A percentile compares a stretch with the other conserved stretches of the same genome.
Conservation (phyloP, 2,888 invertebrate genomes). For the Machimus atricapillus region DNA sequence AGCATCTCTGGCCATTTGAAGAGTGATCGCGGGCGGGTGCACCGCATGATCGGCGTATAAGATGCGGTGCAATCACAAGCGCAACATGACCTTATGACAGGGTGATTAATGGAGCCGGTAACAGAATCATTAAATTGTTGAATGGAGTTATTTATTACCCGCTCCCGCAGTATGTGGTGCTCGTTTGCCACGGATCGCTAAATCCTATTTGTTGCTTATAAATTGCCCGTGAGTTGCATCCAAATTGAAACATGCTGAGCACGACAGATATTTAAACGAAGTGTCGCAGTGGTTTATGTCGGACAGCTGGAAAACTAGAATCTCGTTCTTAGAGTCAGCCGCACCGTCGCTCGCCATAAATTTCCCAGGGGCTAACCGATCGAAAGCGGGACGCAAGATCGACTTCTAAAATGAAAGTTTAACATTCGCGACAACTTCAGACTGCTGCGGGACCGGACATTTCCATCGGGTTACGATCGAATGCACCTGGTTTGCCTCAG, state of each 20-base stretch:
- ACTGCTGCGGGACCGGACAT: background rate
- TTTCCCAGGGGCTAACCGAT: background rate
- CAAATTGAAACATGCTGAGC: slow-evolving; percentile 39
- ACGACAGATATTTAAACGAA: slow-evolving; percentile 34
- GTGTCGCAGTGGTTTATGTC: slow-evolving; percentile 34
- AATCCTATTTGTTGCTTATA: slow-evolving; percentile 31
- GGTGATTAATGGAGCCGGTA: slow-evolving; percentile 37
- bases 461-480: background rate
- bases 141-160: slow-evolving; percentile 37
- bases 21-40: background rate
- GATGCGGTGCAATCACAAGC: slow-evolving; percentile 22
- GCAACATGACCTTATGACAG: slow-evolving; percentile 34
- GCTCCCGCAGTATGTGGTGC: slow-evolving; percentile 37
- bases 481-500: background rate
- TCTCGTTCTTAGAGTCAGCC: slow-evolving; percentile 16
- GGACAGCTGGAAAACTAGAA: slow-evolving; percentile 39
- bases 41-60: background rate
- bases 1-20: background rate
- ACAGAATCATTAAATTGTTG: slow-evolving; percentile 37
- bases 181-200: slow-evolving; percentile 24
- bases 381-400: background rate
- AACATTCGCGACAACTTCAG: background rate
- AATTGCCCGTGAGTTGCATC: slow-evolving; percentile 26
- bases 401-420: background rate
- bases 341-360: background rate